Evolutionary conservation across 2,888 invertebrate genomes (phyloP).

Genomic region (Sympetrum striolatum): DNA sequence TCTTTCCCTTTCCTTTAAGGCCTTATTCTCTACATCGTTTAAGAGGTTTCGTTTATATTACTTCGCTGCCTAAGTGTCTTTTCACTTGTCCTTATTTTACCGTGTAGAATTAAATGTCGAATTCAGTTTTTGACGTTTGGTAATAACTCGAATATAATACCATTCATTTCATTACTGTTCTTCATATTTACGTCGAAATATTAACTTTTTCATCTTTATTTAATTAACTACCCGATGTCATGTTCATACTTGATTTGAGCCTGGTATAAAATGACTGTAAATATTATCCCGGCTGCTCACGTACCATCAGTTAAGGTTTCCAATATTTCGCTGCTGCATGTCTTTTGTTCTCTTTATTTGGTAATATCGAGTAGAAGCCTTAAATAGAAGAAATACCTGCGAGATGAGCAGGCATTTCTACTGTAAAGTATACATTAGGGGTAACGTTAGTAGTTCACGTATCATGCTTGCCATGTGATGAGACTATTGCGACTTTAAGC

Average conservation of each 20-base stretch:
- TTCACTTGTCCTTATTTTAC: background rate
- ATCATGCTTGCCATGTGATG: no score
- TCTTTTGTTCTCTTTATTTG: background rate
- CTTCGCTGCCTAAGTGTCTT: background rate
- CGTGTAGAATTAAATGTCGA: background rate
- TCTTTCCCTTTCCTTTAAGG: background rate
- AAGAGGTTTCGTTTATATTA: background rate
- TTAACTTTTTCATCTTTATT: background rate
- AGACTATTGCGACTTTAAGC: no score
- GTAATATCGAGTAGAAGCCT: no score
- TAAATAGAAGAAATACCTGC: no score
- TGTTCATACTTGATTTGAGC: background rate
- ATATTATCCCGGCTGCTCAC: background rate
- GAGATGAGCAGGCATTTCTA: no score
- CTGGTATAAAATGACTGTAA: background rate
- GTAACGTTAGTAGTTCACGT: no score
- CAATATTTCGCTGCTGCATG: background rate
- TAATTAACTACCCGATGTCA: background rate
- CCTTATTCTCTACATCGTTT: background rate
- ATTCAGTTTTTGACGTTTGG: background rate
- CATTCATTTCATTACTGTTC: background rate
- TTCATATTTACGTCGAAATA: background rate
- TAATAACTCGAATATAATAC: background rate
- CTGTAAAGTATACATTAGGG: no score
- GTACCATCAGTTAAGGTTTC: no score